A percentile compares a stretch with the other conserved stretches of the same genome.
Conservation (phyloP, 1,140 invertebrate genomes). For the Drosophila yakuba region DNA sequence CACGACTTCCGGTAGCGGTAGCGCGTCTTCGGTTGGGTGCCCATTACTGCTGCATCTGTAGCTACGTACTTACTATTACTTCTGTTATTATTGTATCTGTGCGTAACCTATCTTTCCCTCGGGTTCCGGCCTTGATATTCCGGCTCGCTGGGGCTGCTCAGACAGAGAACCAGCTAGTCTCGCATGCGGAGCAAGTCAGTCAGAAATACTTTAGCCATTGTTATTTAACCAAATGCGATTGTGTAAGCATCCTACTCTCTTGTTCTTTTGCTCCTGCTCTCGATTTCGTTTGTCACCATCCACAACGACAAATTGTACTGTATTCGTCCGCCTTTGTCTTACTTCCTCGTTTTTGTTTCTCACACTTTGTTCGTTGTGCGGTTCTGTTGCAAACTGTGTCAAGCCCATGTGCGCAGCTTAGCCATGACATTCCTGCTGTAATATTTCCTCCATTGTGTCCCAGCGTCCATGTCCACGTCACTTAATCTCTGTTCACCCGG, state of each 20-base stretch:
- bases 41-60: conserved; percentile 24
- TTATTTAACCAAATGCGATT: conserved; percentile 84
- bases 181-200: conserved; percentile 80
- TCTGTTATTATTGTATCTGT: conserved; percentile 50
- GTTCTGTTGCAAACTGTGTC: conserved; percentile 45
- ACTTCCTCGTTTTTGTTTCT: conserved; percentile 19
- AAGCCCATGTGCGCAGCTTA: conserved; percentile 38
- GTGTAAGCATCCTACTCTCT: conserved; percentile 75
- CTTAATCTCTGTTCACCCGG: conserved; percentile 18
- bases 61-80: conserved; percentile 35
- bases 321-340: conserved; percentile 25
- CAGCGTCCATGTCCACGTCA: conserved; percentile 28
- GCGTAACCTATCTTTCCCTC: conserved; percentile 30
- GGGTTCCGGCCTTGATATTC: conserved; percentile 9
- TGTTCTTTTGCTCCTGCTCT: conserved; percentile 17
- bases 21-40: conserved; percentile 15
- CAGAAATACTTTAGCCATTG: conserved; percentile 81
- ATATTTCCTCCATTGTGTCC: conserved; percentile 12
- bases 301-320: conserved; percentile 9
- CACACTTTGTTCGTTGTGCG: conserved; percentile 19
- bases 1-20: conserved; percentile 5
- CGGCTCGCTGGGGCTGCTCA: conserved; percentile 40
- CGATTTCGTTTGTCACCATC: conserved; percentile 17
- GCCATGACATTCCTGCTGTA: conserved; percentile 1
- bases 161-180: conserved; percentile 54